phyloP scores from a whole-genome alignment of 2,113 vertebrate genomes.

The Oncorhynchus kisutch region DNA sequence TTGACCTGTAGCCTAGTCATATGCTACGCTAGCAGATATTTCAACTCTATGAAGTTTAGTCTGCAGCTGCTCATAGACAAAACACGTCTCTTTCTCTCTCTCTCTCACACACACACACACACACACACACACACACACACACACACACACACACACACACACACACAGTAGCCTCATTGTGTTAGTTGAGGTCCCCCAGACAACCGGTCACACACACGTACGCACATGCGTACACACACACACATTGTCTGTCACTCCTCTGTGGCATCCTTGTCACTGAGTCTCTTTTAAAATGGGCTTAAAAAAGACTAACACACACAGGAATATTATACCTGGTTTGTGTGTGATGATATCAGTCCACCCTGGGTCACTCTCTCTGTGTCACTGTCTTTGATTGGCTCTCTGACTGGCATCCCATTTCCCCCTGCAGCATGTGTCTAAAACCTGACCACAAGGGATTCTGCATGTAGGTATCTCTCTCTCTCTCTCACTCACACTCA shows the following conservation, averaged over 20 bases:
- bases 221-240: background rate
- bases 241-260: background rate
- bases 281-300: background rate
- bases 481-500: background rate
- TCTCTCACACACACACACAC: slow-evolving; percentile 35
- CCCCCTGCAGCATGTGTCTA: background rate
- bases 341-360: background rate
- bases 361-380: background rate
- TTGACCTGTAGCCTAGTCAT: background rate
- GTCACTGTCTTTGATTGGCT: background rate
- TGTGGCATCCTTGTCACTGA: background rate
- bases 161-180: slow-evolving; percentile 49
- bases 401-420: background rate
- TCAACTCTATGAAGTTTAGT: background rate
- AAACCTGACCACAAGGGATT: background rate
- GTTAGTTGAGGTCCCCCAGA: slow-evolving; percentile 42
- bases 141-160: background rate
- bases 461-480: background rate
- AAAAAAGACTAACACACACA: background rate
- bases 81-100: background rate
- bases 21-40: background rate
- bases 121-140: too few species aligned
- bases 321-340: background rate
- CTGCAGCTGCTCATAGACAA: background rate
- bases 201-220: slow-evolving; percentile 28